These are phyloP conservation scores for Coelogynopora nodosa DNA, from an alignment of 2,888 invertebrate species.

Conservation along the genomic window DNA sequence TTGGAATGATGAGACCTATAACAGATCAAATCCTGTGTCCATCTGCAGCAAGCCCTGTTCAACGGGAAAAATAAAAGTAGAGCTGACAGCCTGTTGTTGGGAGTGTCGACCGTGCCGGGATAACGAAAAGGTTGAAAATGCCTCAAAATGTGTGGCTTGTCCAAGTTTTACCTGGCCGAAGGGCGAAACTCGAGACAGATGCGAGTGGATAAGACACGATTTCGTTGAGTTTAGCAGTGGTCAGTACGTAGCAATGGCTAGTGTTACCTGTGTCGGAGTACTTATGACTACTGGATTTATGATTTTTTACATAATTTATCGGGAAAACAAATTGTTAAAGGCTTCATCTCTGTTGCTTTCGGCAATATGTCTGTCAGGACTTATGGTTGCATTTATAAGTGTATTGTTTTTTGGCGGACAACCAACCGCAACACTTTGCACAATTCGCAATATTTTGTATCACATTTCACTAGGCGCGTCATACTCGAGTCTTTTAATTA, in stretches of 20 bases:
- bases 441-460: background rate
- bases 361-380: background rate
- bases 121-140: background rate
- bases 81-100: constrained; percentile 32
- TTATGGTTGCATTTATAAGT: background rate
- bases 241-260: background rate
- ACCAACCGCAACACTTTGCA: background rate
- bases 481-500: constrained; percentile 33
- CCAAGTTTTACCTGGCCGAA: background rate
- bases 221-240: constrained; percentile 4
- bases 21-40: background rate
- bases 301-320: background rate
- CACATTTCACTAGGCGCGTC: background rate
- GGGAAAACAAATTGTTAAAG: background rate
- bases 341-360: constrained; percentile 22
- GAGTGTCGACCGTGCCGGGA: constrained; percentile 30
- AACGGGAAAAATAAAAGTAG: background rate
- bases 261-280: background rate
- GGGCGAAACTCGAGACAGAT: background rate
- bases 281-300: background rate
- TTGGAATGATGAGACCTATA: background rate
- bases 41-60: background rate
- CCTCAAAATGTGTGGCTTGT: background rate
- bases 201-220: background rate
- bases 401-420: background rate